These are phyloP conservation scores for Gambusia yucatana DNA, from an alignment of 2,797 vertebrate genomes.

Conservation along the genomic window DNA sequence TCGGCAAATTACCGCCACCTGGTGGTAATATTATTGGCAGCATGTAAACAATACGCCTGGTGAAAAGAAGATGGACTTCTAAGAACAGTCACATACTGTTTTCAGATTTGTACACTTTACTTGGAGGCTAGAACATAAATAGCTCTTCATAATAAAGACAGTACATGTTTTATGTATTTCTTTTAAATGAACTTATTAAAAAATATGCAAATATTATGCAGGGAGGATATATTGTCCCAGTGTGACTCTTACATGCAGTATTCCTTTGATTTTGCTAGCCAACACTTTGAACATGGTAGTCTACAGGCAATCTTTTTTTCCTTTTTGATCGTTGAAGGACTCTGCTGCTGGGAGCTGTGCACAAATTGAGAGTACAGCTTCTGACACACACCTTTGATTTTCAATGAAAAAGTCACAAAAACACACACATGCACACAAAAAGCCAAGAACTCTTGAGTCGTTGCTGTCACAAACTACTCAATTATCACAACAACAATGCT, in stretches of 20 bases:
- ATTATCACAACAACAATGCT: background rate
- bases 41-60: background rate
- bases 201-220: background rate
- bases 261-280: background rate
- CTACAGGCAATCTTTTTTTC: background rate
- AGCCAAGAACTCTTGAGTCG: background rate
- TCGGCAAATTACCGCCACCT: background rate
- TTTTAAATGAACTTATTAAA: background rate
- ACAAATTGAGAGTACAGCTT: background rate
- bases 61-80: background rate
- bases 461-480: background rate
- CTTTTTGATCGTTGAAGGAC: background rate
- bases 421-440: background rate
- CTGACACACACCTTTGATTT: constrained; percentile 4
- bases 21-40: background rate
- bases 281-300: background rate
- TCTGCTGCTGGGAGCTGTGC: background rate
- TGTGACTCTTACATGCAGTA: background rate
- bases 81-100: background rate
- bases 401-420: background rate
- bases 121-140: background rate
- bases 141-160: background rate
- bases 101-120: background rate
- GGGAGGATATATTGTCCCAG: background rate
- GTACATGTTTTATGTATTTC: background rate